Conservation (phyloP, 2,113 vertebrate genomes). For the Diadophis punctatus region DNA sequence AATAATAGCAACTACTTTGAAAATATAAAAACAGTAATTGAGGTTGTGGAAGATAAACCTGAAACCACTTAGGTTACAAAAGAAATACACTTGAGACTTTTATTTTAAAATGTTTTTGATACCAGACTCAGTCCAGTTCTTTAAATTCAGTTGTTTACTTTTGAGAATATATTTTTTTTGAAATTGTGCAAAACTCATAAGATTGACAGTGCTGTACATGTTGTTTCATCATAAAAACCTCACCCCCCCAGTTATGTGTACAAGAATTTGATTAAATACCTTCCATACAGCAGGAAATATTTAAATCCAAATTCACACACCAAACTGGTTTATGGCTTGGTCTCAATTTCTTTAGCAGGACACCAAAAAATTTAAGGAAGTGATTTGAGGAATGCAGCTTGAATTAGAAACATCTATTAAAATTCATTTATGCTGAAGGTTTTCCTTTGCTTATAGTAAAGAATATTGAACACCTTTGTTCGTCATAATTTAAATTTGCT, state of each 20-base stretch:
- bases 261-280: neutral
- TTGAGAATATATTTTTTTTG: neutral
- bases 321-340: neutral
- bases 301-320: neutral
- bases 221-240: neutral
- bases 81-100: slow-evolving; percentile 2
- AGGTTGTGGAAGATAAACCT: neutral
- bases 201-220: neutral
- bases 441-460: neutral
- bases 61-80: neutral
- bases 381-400: neutral
- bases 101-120: slow-evolving; percentile 37
- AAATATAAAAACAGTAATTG: slow-evolving; percentile 2
- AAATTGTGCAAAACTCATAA: neutral
- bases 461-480: neutral
- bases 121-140: slow-evolving; percentile 14
- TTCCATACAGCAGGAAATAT: neutral
- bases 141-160: neutral
- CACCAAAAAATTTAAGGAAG: neutral
- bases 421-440: neutral
- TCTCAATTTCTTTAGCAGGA: neutral
- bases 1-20: neutral
- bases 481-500: neutral
- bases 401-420: neutral
- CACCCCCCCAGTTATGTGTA: neutral